A percentile compares a stretch with the other conserved stretches of the same genome.
These are phyloP conservation scores for Meghimatium bilineatum DNA, from an alignment of 2,888 invertebrate genomes.

Conservation along the genomic window DNA sequence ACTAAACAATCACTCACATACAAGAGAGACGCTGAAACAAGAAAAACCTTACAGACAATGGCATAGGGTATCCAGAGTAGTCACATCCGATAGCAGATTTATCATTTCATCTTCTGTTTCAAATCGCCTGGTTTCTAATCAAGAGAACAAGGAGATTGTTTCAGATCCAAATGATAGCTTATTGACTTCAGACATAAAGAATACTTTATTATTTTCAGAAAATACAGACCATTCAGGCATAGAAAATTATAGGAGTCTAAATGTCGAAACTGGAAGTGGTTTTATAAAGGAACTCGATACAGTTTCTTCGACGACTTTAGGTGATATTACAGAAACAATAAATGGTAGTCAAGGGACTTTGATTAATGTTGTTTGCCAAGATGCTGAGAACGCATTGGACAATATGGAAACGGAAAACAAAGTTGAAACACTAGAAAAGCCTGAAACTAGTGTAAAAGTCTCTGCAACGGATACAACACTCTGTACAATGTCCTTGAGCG, in stretches of 20 bases:
- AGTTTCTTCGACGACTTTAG: not conserved
- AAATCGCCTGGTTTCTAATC: too few relatives aligned
- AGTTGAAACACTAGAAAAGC: too few relatives aligned
- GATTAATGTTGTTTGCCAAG: too few relatives aligned
- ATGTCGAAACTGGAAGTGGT: not conserved
- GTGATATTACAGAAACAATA: not conserved
- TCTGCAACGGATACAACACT: not conserved
- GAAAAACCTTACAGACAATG: constrained; percentile 43
- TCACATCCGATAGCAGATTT: constrained; percentile 30
- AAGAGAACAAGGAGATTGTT: not conserved
- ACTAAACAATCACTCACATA: not conserved
- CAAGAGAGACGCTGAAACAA: not conserved
- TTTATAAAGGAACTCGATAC: not conserved
- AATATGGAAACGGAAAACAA: not conserved
- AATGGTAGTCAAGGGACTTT: too few relatives aligned
- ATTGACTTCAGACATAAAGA: too few relatives aligned
- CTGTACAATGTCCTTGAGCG: not conserved
- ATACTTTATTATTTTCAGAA: too few relatives aligned
- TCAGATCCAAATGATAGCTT: not conserved
- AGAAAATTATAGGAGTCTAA: not conserved
- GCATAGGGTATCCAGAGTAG: constrained; percentile 30
- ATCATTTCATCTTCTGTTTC: constrained; percentile 11
- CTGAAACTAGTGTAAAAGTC: not conserved
- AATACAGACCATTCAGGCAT: too few relatives aligned
- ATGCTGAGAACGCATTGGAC: not conserved